Evolutionary conservation across 2,888 invertebrate genomes (phyloP).

Genomic region (Bruchidius siliquastri): DNA sequence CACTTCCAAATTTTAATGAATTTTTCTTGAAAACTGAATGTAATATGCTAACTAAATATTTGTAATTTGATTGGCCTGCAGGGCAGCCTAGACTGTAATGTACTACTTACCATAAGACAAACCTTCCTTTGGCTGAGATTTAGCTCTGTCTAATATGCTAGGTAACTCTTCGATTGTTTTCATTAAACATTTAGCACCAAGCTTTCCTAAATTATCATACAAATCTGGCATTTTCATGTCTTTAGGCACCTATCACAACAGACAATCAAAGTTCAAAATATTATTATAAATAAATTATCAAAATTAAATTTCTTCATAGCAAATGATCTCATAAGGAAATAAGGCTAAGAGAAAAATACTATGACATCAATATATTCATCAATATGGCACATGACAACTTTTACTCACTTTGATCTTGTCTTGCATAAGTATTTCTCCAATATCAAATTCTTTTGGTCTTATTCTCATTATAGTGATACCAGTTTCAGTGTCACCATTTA

Average conservation of each 20-base stretch:
- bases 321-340: too few relatives aligned
- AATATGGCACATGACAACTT: too few relatives aligned
- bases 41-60: too few relatives aligned
- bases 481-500: conserved; percentile 74
- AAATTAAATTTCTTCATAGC: too few relatives aligned
- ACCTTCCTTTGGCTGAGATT: conserved; percentile 57
- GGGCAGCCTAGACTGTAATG: too few relatives aligned
- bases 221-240: conserved; percentile 64
- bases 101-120: conserved; percentile 64
- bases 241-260: conserved; percentile 44
- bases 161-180: conserved; percentile 60
- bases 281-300: too few relatives aligned
- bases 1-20: too few relatives aligned
- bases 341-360: too few relatives aligned
- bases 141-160: conserved; percentile 53
- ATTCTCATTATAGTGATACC: conserved; percentile 88
- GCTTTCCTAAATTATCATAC: conserved; percentile 57
- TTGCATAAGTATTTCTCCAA: conserved; percentile 67
- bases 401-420: conserved; percentile 42
- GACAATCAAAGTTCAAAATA: neutral
- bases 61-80: too few relatives aligned
- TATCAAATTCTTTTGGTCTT: conserved; percentile 74
- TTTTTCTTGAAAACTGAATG: too few relatives aligned
- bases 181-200: conserved; percentile 66
- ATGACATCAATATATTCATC: too few relatives aligned